Evolutionary conservation across 2,888 invertebrate species (phyloP).

Genomic region (Elaeidobius kamerunicus): DNA sequence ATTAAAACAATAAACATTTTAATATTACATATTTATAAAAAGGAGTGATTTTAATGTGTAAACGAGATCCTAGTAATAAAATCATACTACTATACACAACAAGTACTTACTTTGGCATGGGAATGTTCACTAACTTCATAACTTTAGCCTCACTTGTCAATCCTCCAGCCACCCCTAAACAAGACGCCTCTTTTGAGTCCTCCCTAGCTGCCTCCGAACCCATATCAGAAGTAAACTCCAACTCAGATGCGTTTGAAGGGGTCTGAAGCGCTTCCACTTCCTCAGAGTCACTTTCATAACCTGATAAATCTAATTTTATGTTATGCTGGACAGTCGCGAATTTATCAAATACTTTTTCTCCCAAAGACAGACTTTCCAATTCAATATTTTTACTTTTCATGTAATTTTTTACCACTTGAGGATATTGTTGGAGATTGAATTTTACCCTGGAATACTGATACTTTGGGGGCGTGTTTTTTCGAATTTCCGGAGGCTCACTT

Average conservation of each 20-base stretch:
- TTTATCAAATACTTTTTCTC: conserved; percentile 49
- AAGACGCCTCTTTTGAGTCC: conserved; percentile 8
- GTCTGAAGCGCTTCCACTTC: conserved; percentile 63
- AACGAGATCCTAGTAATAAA: too few relatives aligned
- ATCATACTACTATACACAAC: background rate
- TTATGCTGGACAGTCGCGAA: conserved; percentile 31
- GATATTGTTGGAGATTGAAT: conserved; percentile 71
- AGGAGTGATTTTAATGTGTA: too few relatives aligned
- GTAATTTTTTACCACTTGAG: conserved; percentile 70
- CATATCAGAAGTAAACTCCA: conserved; percentile 56
- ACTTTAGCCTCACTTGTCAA: background rate
- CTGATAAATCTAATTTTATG: conserved; percentile 39
- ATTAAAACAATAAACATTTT: too few relatives aligned
- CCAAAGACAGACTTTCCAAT: conserved; percentile 58
- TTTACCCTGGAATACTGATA: conserved; percentile 69
- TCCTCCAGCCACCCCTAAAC: background rate
- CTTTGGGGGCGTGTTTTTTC: conserved; percentile 35
- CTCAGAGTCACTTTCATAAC: conserved; percentile 42
- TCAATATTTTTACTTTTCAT: conserved; percentile 73
- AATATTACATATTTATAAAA: too few relatives aligned
- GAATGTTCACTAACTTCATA: conserved; percentile 57
- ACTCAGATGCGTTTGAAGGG: conserved; percentile 75
- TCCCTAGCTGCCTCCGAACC: conserved; percentile 26
- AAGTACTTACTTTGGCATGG: conserved; percentile 54
- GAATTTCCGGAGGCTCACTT: conserved; percentile 44